Conservation (phyloP, 2,888 invertebrate species). For the Microctonus hyperodae region DNA sequence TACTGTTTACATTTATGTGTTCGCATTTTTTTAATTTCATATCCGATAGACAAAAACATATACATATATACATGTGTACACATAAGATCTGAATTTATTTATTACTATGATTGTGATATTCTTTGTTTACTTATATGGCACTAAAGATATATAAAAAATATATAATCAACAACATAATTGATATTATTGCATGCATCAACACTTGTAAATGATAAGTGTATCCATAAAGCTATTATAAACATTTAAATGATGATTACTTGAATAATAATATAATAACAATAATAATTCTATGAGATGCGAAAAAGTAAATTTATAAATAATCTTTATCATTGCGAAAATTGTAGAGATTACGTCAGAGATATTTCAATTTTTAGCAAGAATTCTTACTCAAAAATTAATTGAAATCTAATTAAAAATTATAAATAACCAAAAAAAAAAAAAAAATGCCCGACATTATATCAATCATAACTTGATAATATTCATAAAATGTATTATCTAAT, state of each 20-base stretch:
- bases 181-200: not conserved
- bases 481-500: not conserved
- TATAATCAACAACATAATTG: not conserved
- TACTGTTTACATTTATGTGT: not conserved
- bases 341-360: not conserved
- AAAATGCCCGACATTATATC: not conserved
- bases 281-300: not conserved
- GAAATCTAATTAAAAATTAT: not conserved
- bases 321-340: too few relatives aligned
- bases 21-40: not conserved
- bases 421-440: too few relatives aligned
- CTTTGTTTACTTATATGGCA: not conserved
- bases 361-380: not conserved
- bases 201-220: not conserved
- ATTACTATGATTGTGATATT: not conserved
- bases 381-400: not conserved
- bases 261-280: not conserved
- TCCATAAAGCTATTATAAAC: not conserved
- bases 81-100: not conserved
- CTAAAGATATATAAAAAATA: not conserved
- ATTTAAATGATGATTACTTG: not conserved
- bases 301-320: not conserved
- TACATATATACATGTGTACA: not conserved
- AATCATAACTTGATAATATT: not conserved
- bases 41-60: not conserved